Evolutionary conservation across 1,140 invertebrate genomes (phyloP).

Genomic region (Trialeurodes vaporariorum): DNA sequence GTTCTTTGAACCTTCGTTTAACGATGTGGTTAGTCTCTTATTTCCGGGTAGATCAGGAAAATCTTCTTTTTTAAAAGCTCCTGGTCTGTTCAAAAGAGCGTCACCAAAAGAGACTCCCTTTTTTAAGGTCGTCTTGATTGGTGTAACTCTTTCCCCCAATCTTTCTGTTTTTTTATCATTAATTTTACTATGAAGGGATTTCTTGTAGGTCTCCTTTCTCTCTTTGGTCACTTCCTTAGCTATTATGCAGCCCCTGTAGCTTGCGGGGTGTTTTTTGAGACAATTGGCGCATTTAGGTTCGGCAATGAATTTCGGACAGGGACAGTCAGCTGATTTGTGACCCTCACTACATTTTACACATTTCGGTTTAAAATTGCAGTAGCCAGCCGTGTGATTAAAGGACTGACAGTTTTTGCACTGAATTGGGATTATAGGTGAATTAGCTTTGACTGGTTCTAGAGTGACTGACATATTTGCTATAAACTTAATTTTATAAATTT

Average conservation of each 20-base stretch:
- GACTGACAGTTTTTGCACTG: not conserved
- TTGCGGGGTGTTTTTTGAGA: conserved; percentile 30
- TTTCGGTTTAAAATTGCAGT: not conserved
- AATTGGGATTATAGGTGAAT: not conserved
- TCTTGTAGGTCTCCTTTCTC: not conserved
- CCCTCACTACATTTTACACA: not conserved
- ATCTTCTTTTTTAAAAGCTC: too few species aligned
- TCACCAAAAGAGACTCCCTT: too few species aligned
- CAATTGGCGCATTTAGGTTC: conserved; percentile 29
- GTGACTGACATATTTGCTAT: not conserved
- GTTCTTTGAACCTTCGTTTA: too few species aligned
- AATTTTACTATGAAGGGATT: too few species aligned
- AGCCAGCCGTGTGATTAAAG: not conserved
- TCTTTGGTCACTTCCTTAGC: conserved; percentile 20
- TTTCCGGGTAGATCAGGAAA: too few species aligned
- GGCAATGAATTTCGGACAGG: not conserved
- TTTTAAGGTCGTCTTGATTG: too few species aligned
- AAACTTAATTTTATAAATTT: not conserved
- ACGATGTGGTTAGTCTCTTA: too few species aligned
- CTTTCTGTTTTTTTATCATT: too few species aligned
- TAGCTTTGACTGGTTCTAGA: not conserved
- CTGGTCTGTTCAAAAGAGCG: too few species aligned
- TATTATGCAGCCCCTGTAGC: conserved; percentile 30
- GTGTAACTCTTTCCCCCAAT: too few species aligned
- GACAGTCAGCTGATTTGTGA: not conserved